Evolutionary conservation across 2,113 vertebrate species (phyloP).

Genomic region (Arizona elegans): DNA sequence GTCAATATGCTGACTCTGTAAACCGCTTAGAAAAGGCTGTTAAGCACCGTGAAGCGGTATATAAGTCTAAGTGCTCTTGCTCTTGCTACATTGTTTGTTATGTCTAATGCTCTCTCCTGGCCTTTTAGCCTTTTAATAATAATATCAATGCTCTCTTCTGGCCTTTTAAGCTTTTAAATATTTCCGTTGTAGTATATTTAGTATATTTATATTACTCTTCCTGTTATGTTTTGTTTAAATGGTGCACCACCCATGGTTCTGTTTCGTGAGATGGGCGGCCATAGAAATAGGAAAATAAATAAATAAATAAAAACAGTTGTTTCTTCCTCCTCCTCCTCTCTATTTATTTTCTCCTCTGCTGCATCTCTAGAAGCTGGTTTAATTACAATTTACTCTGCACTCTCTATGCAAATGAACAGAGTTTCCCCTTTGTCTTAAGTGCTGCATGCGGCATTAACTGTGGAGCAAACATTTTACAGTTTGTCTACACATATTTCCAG

Average conservation of each 20-base stretch:
- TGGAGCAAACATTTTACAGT: neutral
- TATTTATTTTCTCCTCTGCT: conserved; percentile 50
- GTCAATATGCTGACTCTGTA: too few relatives aligned
- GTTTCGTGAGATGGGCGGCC: neutral
- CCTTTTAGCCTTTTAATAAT: neutral
- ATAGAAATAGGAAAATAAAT: neutral
- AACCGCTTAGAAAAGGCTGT: too few relatives aligned
- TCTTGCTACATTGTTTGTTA: neutral
- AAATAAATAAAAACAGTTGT: neutral
- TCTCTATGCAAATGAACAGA: conserved; percentile 54
- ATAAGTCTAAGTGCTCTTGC: too few relatives aligned
- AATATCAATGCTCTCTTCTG: neutral
- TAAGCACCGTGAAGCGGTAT: too few relatives aligned
- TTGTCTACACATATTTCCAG: neutral
- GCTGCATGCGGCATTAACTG: rapidly evolving
- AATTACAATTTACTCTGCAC: conserved; percentile 58
- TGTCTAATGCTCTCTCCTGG: neutral
- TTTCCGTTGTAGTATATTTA: conserved; percentile 19
- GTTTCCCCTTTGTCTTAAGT: conserved; percentile 15
- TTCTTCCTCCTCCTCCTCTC: neutral
- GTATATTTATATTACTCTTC: neutral
- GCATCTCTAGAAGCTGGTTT: conserved; percentile 54
- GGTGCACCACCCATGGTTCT: neutral
- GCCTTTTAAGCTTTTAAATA: conserved; percentile 4
- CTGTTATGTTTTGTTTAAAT: neutral